Base-by-base conservation (phyloP, 2,888 invertebrate species). In the Thereva unica region DNA sequence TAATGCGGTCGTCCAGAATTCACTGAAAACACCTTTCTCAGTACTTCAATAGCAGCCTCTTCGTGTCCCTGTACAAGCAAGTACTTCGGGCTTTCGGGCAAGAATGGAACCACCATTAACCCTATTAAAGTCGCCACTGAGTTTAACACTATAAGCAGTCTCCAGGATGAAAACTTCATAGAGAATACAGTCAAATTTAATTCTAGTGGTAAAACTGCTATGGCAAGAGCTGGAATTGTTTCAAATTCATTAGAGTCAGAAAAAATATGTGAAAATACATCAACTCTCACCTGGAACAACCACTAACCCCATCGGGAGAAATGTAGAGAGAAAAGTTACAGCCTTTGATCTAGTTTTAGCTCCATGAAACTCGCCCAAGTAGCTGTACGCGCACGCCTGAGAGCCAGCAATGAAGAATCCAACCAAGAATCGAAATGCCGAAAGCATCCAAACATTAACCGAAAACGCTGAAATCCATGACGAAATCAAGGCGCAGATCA, bases 51-150 rank as follows among this genome's bases (percentile, higher is more conserved):
- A 0, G 91, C 88, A 49, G 84, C 83, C 0, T 85, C 83, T 1
- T 83, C 78, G 64, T 83, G 80, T 0, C 89, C 88, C 63, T 85
- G 85, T 0, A 88, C 85, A 45, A 87, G 83, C 49, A 88, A 80
- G 76, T 88, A 93, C 78, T 91, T 91, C 0, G 93, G 93, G 70
- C 90, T 93, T 76, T 93, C 93, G 0, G 92, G 91, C 9, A 88
- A 83, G 52, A 83, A 82, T 5, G 83, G 75, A 9, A 89, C 78
- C 9, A 87, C 82, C 0, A 86, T 45, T 0, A 87, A 84, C 0
- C 87, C 85, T 0, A 89, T 56, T 0, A 89, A 74, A 72, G 87
- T 87, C 0, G 92, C 87, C 3, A 89, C 44, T 0, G 87, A 85
- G 67, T 89, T 85, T 0, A 87, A 78, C 0, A 89, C 83, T 2